A percentile compares a stretch with the other conserved stretches of the same genome.
Conservation (phyloP, 1,140 invertebrate genomes). For the Lepidurus arcticus region DNA sequence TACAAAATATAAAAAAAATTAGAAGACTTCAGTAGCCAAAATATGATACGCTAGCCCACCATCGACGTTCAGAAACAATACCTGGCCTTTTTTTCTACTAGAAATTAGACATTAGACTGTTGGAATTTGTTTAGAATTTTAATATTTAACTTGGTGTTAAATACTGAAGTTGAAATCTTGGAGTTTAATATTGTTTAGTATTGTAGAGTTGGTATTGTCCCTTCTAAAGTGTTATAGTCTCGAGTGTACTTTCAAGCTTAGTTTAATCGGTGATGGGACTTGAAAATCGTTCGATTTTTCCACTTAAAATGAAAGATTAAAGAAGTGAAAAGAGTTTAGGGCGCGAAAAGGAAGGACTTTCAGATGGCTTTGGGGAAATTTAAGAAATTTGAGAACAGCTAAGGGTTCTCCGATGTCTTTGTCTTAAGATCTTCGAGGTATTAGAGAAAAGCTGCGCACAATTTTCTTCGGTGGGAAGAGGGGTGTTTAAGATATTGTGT, state of each 20-base stretch:
- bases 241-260: no score
- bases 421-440: background rate
- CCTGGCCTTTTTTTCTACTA: no score
- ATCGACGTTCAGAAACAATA: background rate
- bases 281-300: no score
- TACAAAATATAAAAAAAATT: background rate
- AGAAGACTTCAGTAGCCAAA: background rate
- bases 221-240: no score
- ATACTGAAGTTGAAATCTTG: no score
- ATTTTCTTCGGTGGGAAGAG: background rate
- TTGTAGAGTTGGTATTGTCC: background rate
- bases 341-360: background rate
- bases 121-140: no score
- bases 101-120: no score
- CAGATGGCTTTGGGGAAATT: background rate
- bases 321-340: no score
- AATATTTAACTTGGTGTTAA: no score
- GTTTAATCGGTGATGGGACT: no score
- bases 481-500: background rate
- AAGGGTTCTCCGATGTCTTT: background rate
- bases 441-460: no score
- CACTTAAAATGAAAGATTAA: no score
- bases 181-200: background rate
- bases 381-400: background rate
- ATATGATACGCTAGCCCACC: background rate